Conservation (phyloP, 92 coral and sea anemone species). For the Epizoanthus rinbou region DNA sequence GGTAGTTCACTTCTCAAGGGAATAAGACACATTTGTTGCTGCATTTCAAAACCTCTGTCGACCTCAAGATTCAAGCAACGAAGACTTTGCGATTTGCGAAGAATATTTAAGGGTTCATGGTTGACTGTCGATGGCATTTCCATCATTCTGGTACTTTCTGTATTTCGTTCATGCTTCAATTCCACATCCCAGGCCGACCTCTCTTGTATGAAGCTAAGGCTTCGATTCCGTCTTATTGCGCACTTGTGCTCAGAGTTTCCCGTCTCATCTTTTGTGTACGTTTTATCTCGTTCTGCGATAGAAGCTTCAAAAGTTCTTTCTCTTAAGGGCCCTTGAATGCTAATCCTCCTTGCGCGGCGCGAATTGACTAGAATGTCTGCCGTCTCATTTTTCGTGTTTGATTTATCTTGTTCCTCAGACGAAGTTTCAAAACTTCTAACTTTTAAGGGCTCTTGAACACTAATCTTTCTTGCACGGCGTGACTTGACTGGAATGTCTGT, state of each 20-base stretch:
- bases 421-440: neutral
- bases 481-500: neutral
- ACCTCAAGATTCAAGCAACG: neutral
- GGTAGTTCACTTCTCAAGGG: neutral
- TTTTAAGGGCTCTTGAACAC: neutral
- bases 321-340: conserved; percentile 2
- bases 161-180: neutral
- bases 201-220: neutral
- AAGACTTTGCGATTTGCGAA: neutral
- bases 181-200: neutral
- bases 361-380: neutral
- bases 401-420: neutral
- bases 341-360: neutral
- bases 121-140: neutral
- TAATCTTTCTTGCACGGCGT: neutral
- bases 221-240: neutral
- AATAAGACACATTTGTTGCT: too few relatives aligned
- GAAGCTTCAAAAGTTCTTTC: neutral
- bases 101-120: neutral
- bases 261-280: neutral
- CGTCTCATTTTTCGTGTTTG: too few relatives aligned
- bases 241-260: neutral
- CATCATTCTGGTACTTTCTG: neutral
- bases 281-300: neutral
- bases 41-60: too few relatives aligned